Percentiles rank a stretch among this genome's conserved stretches.
Evolutionary conservation across 2,888 invertebrate genomes (phyloP).

Genomic region (Ernsta delagoae): DNA sequence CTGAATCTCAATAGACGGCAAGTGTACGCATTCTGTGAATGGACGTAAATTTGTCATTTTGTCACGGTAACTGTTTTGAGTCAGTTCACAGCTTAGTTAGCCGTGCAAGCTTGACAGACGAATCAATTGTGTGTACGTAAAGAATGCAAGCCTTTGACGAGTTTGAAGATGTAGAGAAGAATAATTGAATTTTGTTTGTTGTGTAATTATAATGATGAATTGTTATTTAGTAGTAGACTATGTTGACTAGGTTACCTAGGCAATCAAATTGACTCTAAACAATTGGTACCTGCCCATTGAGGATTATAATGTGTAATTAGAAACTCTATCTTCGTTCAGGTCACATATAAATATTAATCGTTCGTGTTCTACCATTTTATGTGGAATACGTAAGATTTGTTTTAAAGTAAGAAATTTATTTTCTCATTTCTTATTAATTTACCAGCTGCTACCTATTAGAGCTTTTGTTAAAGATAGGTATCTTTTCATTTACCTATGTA

Average conservation of each 20-base stretch:
- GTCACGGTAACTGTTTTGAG: slow-evolving; percentile 16
- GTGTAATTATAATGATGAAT: too few species aligned
- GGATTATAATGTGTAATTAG: too few species aligned
- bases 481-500: not conserved
- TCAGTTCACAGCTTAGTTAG: slow-evolving; percentile 20
- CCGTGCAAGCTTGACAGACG: not conserved
- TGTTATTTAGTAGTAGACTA: too few species aligned
- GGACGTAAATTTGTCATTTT: slow-evolving; percentile 35
- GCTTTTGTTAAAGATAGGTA: not conserved
- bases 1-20: slow-evolving; percentile 50
- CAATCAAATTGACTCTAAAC: too few species aligned
- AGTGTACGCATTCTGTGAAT: slow-evolving; percentile 33
- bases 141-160: not conserved
- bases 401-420: too few species aligned
- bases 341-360: too few species aligned
- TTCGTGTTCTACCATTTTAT: too few species aligned
- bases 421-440: too few species aligned
- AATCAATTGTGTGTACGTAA: not conserved
- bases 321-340: too few species aligned
- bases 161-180: not conserved
- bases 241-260: too few species aligned
- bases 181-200: not conserved
- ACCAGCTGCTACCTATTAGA: not conserved
- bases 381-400: too few species aligned
- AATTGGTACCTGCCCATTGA: too few species aligned